These are phyloP conservation scores for Hirudinaria manillensis DNA, from an alignment of 2,888 invertebrate genomes.

Conservation along the genomic window DNA sequence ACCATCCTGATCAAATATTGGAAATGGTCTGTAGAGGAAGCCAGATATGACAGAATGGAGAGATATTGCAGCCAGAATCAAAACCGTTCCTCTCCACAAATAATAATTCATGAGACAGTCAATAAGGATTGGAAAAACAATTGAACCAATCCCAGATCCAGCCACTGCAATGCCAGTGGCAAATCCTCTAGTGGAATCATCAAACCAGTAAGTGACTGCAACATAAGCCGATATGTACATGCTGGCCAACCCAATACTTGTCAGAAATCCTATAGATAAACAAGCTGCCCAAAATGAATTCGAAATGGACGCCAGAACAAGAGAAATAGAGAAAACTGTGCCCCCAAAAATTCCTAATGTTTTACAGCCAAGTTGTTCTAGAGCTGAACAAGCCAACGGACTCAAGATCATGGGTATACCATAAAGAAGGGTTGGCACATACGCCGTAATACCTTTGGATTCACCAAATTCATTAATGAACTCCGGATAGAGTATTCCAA, in stretches of 20 bases:
- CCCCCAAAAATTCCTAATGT: conserved; percentile 38
- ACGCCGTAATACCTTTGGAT: conserved; percentile 39
- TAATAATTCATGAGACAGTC: conserved; percentile 40
- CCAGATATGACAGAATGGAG: conserved; percentile 37
- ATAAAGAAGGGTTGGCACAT: conserved; percentile 40
- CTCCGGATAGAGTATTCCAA: conserved; percentile 39
- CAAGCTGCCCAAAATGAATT: conserved; percentile 36
- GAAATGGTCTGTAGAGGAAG: conserved; percentile 37
- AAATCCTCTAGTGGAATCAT: conserved; percentile 39
- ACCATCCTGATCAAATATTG: neutral
- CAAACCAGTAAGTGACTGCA: conserved; percentile 41
- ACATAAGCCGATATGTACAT: conserved; percentile 39
- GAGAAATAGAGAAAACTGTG: conserved; percentile 35
- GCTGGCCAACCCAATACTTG: conserved; percentile 40
- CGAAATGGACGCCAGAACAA: conserved; percentile 37
- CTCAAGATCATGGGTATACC: conserved; percentile 40
- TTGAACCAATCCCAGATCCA: conserved; percentile 43
- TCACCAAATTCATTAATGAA: conserved; percentile 37
- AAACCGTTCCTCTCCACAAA: conserved; percentile 42
- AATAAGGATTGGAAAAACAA: conserved; percentile 42
- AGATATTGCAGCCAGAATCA: conserved; percentile 39
- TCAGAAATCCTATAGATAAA: conserved; percentile 37
- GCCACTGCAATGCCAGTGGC: conserved; percentile 43
- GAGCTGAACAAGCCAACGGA: conserved; percentile 39
- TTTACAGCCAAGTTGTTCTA: conserved; percentile 36